These are phyloP conservation scores for Hyperoplus immaculatus DNA, from an alignment of 2,797 vertebrate species.

Conservation along the genomic window DNA sequence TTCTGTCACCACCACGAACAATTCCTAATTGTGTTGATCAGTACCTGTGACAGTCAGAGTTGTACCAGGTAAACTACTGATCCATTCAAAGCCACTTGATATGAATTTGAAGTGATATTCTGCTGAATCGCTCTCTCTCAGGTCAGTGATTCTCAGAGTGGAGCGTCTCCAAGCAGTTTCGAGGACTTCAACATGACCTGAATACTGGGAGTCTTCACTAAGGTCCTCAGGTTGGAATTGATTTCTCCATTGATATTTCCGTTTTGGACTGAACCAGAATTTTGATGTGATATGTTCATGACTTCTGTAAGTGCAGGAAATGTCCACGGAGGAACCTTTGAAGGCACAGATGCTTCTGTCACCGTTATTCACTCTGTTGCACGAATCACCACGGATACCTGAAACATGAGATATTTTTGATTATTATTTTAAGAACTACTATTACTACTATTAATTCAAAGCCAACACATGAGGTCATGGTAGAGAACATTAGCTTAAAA, in stretches of 20 bases:
- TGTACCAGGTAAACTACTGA: conserved; percentile 36
- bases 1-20: too few species aligned
- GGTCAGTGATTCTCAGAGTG: conserved; percentile 59
- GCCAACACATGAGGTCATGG: too few species aligned
- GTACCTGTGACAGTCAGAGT: conserved; percentile 69
- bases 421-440: not conserved
- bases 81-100: fast-evolving
- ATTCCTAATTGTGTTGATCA: too few species aligned
- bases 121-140: conserved; percentile 54
- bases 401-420: not conserved
- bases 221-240: not conserved
- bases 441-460: too few species aligned
- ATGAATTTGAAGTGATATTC: conserved; percentile 59
- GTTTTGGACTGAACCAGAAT: conserved; percentile 40
- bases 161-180: not conserved
- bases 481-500: not conserved
- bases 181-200: conserved; percentile 20
- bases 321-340: conserved; percentile 50
- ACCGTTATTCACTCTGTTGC: conserved; percentile 40
- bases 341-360: conserved; percentile 45
- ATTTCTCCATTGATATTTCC: fast-evolving
- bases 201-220: not conserved
- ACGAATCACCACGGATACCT: conserved; percentile 19
- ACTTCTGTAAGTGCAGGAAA: conserved; percentile 25
- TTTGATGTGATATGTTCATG: fast-evolving